These are phyloP conservation scores for Anoplolepis gracilipes DNA, from an alignment of 1,140 invertebrate genomes.

Conservation along the genomic window DNA sequence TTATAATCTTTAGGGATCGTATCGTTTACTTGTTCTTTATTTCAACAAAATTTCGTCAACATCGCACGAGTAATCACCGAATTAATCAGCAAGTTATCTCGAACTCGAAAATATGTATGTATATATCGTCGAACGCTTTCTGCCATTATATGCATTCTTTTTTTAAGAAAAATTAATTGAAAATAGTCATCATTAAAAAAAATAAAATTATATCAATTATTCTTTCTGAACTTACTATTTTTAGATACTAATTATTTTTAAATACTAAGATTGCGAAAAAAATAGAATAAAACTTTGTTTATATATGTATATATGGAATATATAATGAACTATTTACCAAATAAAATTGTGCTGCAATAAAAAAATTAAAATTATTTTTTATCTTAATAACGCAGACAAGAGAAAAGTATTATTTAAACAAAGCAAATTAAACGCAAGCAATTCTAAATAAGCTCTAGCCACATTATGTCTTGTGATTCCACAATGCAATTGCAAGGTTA, in stretches of 20 bases:
- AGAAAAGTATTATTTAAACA: not conserved
- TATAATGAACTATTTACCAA: too few relatives aligned
- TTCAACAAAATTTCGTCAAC: conserved; percentile 12
- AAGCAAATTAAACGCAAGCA: not conserved
- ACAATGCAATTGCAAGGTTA: not conserved
- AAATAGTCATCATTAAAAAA: too few relatives aligned
- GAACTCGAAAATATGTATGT: not conserved
- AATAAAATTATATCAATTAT: too few relatives aligned
- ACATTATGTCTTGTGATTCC: not conserved
- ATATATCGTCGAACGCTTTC: not conserved
- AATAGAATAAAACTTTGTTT: too few relatives aligned
- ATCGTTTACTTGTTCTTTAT: not conserved
- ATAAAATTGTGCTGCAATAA: too few relatives aligned
- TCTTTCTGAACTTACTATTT: too few relatives aligned
- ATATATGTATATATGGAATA: too few relatives aligned
- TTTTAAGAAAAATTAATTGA: not conserved
- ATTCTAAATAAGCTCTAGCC: not conserved
- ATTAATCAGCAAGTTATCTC: not conserved
- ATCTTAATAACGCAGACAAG: not conserved
- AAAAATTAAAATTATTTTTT: not conserved
- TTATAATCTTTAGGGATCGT: not conserved
- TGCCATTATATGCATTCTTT: not conserved
- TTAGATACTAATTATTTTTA: too few relatives aligned
- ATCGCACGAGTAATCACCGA: not conserved
- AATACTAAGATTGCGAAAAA: too few relatives aligned